Percentiles rank a stretch among this genome's conserved stretches.
Conservation (phyloP, 2,113 vertebrate genomes). For the Prunella himalayana region DNA sequence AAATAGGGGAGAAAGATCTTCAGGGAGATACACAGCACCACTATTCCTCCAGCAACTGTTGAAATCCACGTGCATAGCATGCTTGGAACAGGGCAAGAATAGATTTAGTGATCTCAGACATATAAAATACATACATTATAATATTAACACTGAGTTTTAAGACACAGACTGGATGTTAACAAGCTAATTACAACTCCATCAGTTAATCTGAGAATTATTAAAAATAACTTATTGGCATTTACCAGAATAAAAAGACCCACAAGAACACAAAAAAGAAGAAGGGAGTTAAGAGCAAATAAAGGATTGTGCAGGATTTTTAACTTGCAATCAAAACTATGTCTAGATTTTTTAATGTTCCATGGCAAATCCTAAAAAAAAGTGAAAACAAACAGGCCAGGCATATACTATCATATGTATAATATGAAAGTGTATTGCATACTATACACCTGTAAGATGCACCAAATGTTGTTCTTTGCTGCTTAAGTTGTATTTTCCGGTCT, state of each 20-base stretch:
- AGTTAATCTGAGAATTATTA: neutral
- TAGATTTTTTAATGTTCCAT: neutral
- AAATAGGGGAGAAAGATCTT: conserved; percentile 77
- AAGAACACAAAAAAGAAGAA: neutral
- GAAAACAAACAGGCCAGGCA: neutral
- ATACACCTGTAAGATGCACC: neutral
- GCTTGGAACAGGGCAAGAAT: neutral
- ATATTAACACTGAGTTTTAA: neutral
- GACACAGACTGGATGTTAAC: neutral
- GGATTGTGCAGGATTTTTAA: neutral
- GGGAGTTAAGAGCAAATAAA: neutral
- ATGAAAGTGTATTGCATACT: rapidly evolving
- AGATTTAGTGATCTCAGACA: neutral
- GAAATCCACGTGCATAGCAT: neutral
- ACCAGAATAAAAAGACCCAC: neutral
- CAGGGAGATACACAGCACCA: conserved; percentile 57
- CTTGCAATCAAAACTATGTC: neutral
- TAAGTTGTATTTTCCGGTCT: neutral
- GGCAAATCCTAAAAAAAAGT: neutral
- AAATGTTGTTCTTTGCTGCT: neutral
- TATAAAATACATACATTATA: neutral
- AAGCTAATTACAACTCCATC: neutral
- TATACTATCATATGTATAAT: neutral
- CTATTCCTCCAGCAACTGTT: neutral
- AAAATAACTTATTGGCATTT: neutral